These are phyloP conservation scores for Phalanger gymnotis DNA, from an alignment of 2,797 vertebrate species.

Conservation along the genomic window DNA sequence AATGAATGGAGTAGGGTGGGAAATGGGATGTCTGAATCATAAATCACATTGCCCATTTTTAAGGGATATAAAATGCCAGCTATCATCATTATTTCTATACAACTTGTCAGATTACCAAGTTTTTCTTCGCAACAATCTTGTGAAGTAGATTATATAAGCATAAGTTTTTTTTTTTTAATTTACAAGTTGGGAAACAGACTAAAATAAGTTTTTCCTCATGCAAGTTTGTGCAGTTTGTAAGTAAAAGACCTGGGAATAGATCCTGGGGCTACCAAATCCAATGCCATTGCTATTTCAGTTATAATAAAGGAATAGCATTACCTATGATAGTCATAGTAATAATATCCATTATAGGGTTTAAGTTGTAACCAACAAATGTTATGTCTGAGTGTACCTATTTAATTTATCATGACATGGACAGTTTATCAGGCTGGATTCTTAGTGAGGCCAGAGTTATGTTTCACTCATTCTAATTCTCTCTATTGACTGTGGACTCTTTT, in stretches of 20 bases:
- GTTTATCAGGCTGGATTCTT: background rate
- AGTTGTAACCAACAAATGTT: background rate
- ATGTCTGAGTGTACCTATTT: background rate
- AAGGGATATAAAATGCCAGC: background rate
- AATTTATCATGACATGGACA: background rate
- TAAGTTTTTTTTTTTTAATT: background rate
- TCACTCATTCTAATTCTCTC: too few relatives aligned
- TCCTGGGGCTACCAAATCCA: background rate
- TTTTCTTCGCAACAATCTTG: background rate
- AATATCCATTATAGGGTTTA: background rate
- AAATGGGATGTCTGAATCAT: background rate
- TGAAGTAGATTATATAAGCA: background rate
- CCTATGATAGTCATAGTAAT: background rate
- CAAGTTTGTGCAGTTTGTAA: background rate
- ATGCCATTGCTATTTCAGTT: background rate
- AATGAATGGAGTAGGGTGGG: background rate
- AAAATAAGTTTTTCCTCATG: background rate
- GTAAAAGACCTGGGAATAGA: background rate
- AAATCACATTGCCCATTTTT: background rate
- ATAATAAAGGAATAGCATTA: background rate
- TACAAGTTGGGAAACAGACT: background rate
- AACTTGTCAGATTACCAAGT: background rate
- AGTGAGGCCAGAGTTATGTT: too few relatives aligned
- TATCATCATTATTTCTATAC: background rate
- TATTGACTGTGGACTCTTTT: too few relatives aligned